phyloP scores from a whole-genome alignment of 2,888 invertebrate genomes.

The Pterostichus niger region DNA sequence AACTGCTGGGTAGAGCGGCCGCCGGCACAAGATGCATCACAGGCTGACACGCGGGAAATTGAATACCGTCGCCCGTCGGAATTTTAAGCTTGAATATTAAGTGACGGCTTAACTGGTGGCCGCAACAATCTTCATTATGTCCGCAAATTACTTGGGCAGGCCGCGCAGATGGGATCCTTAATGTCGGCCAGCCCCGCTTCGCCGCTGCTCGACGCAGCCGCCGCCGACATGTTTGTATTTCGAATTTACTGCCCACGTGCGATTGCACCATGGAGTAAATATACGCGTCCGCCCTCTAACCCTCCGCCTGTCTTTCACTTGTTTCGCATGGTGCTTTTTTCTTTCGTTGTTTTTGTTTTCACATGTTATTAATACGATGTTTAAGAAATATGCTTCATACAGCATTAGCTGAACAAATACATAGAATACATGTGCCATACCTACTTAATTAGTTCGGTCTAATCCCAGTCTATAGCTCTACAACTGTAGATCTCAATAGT shows the following conservation, averaged over 20 bases:
- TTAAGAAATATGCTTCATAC: too few species aligned
- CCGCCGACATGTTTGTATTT: constrained; percentile 64
- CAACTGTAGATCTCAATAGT: too few species aligned
- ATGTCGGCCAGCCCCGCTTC: neutral
- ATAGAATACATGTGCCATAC: too few species aligned
- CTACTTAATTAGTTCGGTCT: too few species aligned
- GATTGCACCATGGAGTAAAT: neutral
- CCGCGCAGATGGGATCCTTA: constrained; percentile 23
- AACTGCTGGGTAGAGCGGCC: constrained; percentile 9
- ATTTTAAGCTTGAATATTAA: constrained; percentile 68
- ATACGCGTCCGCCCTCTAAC: neutral
- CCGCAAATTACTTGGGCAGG: constrained; percentile 68
- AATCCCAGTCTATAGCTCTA: too few species aligned
- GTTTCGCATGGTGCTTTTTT: neutral
- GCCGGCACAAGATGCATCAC: constrained; percentile 70
- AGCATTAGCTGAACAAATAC: too few species aligned
- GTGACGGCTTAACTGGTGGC: constrained; percentile 70
- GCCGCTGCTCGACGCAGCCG: neutral
- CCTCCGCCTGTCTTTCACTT: neutral
- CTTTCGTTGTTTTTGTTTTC: neutral
- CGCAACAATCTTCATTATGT: constrained; percentile 68
- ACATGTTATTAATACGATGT: too few species aligned
- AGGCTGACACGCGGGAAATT: constrained; percentile 71
- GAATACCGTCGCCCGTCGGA: constrained; percentile 69
- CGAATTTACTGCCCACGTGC: constrained; percentile 65